Conservation (phyloP, 1,140 invertebrate species). For the Anastrepha obliqua region DNA sequence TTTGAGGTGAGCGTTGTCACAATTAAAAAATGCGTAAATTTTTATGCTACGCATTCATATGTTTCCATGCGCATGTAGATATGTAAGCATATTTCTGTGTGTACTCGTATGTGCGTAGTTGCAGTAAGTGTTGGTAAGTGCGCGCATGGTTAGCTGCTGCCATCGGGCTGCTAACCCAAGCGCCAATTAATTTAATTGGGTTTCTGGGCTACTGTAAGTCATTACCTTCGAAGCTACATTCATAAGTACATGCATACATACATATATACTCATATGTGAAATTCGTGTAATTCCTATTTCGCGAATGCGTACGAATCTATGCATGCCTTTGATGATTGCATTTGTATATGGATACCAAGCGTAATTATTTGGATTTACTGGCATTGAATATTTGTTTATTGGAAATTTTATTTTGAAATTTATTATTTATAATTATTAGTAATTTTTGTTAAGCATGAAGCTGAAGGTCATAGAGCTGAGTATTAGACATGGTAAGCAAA, state of each 20-base stretch:
- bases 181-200: conserved; percentile 21
- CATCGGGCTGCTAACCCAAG: not conserved
- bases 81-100: not conserved
- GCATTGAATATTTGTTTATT: not conserved
- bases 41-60: not conserved
- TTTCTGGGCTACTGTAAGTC: conserved; percentile 40
- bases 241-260: too few species aligned
- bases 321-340: not conserved
- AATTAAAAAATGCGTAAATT: not conserved
- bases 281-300: not conserved
- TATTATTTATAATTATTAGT: not conserved
- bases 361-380: not conserved
- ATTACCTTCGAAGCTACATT: conserved; percentile 8
- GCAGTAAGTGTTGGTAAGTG: not conserved
- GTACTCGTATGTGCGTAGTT: not conserved
- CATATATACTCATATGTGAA: not conserved
- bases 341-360: not conserved
- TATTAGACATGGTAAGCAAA: too few species aligned
- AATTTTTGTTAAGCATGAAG: not conserved
- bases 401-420: not conserved
- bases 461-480: not conserved
- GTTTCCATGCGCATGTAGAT: not conserved
- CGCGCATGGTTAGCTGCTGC: not conserved
- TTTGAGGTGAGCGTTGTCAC: not conserved
- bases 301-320: not conserved